A percentile compares a stretch with the other conserved stretches of the same genome.
Conservation (phyloP, 2,113 vertebrate species). For the Chitala chitala region DNA sequence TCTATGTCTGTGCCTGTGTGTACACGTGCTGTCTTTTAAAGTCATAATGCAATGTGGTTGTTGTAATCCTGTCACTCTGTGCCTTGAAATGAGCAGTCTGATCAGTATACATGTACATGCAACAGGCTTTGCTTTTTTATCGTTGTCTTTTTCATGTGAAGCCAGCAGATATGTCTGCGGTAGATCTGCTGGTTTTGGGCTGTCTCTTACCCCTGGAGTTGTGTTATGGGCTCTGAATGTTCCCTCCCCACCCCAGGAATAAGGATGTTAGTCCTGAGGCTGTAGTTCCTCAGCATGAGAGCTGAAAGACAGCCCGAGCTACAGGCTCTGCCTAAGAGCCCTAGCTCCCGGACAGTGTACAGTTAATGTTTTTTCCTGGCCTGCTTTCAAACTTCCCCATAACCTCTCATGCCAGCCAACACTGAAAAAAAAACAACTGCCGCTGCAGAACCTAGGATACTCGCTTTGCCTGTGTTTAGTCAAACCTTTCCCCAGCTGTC, state of each 20-base stretch:
- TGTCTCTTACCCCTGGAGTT: no score
- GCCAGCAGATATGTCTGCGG: no score
- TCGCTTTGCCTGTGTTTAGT: slow-evolving; percentile 84
- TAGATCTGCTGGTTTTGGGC: no score
- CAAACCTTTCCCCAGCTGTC: slow-evolving; percentile 52
- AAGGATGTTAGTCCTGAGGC: slow-evolving; percentile 19
- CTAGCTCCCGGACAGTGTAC: slow-evolving; percentile 71
- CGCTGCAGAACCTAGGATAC: background rate
- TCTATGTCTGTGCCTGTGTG: background rate
- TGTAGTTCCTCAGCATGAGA: slow-evolving; percentile 17
- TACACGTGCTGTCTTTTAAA: no score
- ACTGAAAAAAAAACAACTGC: slow-evolving; percentile 70
- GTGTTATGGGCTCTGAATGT: background rate
- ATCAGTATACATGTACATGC: no score
- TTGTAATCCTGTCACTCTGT: no score
- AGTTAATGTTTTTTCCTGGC: slow-evolving; percentile 87
- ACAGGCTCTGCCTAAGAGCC: slow-evolving; percentile 45
- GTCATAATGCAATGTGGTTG: no score
- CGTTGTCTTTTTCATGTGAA: no score
- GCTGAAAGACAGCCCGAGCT: slow-evolving; percentile 30
- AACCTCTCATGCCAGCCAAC: slow-evolving; percentile 65
- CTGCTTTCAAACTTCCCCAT: slow-evolving; percentile 74
- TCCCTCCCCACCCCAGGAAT: slow-evolving; percentile 26
- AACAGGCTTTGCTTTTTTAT: no score
- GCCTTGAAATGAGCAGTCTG: no score